A percentile compares a stretch with the other conserved stretches of the same genome.
Evolutionary conservation across 1,140 invertebrate genomes (phyloP).

Genomic region (Eumaeus atala): DNA sequence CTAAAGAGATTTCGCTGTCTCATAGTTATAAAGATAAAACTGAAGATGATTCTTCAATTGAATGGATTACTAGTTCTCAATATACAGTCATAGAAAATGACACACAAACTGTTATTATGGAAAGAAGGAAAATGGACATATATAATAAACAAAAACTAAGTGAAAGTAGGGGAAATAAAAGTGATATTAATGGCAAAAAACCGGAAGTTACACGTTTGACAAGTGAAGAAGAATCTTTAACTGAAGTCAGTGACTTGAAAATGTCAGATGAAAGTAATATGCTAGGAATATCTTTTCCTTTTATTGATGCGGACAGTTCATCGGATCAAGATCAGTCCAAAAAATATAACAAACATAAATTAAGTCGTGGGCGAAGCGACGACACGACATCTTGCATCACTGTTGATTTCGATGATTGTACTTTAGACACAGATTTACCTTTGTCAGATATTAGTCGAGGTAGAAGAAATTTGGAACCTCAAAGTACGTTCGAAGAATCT

Average conservation of each 20-base stretch:
- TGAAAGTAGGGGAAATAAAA: constrained; percentile 56
- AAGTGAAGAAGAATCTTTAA: constrained; percentile 79
- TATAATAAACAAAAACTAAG: constrained; percentile 69
- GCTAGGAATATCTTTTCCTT: constrained; percentile 58
- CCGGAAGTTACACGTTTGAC: constrained; percentile 70
- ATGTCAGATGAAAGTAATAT: constrained; percentile 68
- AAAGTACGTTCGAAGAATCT: constrained; percentile 70
- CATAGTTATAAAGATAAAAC: constrained; percentile 62
- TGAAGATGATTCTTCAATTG: constrained; percentile 64
- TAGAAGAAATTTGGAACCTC: constrained; percentile 53
- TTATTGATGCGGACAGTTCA: constrained; percentile 71
- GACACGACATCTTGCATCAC: constrained; percentile 78
- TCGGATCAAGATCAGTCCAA: constrained; percentile 71
- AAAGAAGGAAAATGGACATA: constrained; percentile 75
- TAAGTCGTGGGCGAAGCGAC: constrained; percentile 73
- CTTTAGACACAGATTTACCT: constrained; percentile 62
- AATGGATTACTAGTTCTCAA: constrained; percentile 65
- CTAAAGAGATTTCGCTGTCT: constrained; percentile 57
- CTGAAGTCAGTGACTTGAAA: constrained; percentile 76
- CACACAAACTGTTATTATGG: constrained; percentile 77
- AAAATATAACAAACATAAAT: constrained; percentile 39
- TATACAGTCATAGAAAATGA: constrained; percentile 73
- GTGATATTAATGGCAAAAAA: constrained; percentile 51
- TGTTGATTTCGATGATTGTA: constrained; percentile 77
- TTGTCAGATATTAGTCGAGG: constrained; percentile 45